Evolutionary conservation across 2,888 invertebrate species (phyloP), one percentile per base, ranked within the genome.

Genomic region (Drosophila anomelani): DNA sequence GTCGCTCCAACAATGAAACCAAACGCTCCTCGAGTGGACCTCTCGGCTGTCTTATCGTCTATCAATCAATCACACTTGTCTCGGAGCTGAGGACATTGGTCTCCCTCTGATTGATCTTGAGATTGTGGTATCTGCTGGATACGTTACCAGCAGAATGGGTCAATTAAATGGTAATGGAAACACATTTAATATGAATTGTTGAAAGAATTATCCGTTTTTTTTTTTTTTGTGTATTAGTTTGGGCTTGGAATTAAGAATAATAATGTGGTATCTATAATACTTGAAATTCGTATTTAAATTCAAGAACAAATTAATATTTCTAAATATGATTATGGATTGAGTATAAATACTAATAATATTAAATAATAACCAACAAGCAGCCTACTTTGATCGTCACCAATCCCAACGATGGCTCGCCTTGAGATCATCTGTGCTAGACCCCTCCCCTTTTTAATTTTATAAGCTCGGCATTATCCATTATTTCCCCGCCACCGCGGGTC

Each of bases 31-130:
- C 12, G 75, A 78, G 77, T 63, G 77, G 67, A 74, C 36, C 80
- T 74, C 34, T 49, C 23, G 38, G n/a, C 53, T 23, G 51, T 68
- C 77, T 77, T 82, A 81, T 85, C 85, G 73, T 75, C 76, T 71
- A 81, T 82, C 77, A 82, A 81, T 81, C 81, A 85, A 81, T 79
- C 81, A 81, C 86, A 80, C 70, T 80, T 70, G 68, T 71, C 62
- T 68, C 60, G 57, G 55, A 62, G 49, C 44, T 17, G 47, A 68
- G 66, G 49, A 56, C 60, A 47, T 72, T 79, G 75, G 64, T 47
- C 63, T 49, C 44, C 9, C 13, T 20, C 58, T n/a, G 15, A 54
- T 39, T 9, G 13, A 49, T 58, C 20, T 49, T 3, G 34, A 57
- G 34, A 26, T 23, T 34, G 15, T 20, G 32, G 49, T 20, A 41